phyloP scores from a whole-genome alignment of 2,888 invertebrate genomes.

The Pterostichus niger region DNA sequence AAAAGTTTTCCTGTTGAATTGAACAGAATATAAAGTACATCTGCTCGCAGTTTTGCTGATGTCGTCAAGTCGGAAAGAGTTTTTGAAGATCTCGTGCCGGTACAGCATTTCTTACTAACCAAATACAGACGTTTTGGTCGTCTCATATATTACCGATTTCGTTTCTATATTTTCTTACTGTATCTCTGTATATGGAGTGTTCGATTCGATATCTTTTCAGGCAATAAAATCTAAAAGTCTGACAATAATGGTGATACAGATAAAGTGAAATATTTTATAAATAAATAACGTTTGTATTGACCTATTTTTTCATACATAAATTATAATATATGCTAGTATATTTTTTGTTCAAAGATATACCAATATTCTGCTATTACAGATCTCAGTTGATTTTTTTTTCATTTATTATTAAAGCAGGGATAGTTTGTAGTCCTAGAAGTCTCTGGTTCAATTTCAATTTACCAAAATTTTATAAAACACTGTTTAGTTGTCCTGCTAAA shows the following conservation, averaged over 20 bases:
- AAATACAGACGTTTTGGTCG: constrained; percentile 10
- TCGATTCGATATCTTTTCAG: constrained; percentile 48
- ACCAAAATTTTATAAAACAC: no score
- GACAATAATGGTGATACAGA: constrained; percentile 46
- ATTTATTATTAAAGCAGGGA: no score
- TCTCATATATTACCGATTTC: constrained; percentile 38
- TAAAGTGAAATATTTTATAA: constrained; percentile 42
- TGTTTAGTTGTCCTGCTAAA: no score
- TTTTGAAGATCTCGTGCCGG: background rate
- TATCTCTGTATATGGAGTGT: constrained; percentile 30
- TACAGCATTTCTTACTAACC: constrained; percentile 26
- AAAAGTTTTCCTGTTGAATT: constrained; percentile 5
- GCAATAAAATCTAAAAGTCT: constrained; percentile 44
- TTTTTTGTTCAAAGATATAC: no score
- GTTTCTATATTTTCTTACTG: constrained; percentile 1
- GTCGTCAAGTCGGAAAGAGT: background rate
- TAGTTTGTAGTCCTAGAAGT: no score
- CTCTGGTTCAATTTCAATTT: no score
- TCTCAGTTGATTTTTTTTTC: no score
- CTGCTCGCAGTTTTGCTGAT: constrained; percentile 1
- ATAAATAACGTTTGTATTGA: constrained; percentile 30
- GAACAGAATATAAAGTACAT: background rate
- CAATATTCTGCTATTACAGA: no score
- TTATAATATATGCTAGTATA: no score
- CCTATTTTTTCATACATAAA: constrained; percentile 1